Evolutionary conservation across 2,113 vertebrate species (phyloP), one percentile per base, ranked within the genome.

Genomic region (Callospermophilus lateralis): DNA sequence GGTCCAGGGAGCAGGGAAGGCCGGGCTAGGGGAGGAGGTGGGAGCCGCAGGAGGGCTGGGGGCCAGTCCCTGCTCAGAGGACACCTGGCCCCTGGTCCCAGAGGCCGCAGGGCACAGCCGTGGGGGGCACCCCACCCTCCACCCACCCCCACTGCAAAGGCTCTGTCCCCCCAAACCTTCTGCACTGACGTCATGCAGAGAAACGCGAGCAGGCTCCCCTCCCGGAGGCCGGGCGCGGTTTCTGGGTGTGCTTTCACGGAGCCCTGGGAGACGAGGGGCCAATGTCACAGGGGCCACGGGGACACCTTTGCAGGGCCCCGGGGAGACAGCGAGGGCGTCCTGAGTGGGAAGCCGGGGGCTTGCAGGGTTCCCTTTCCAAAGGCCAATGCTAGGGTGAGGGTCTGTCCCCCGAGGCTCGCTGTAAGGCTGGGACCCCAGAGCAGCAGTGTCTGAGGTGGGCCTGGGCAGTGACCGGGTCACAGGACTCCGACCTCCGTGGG

Each of bases 201-300:
- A 39, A 39, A 65, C 4, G 55, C 72, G 86, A 93, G 53, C 37
- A 42, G 53, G 61, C 30, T 45, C 45, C 45, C 45, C 45, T 45
- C 45, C 45, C 45, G 7, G 45, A 45, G 45, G 45, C 45, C 7
- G 45, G 45, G 45, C 45, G 45, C 45, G 6, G 45, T 45, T 6
- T 45, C 7, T 1, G 45, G 45, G 45, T 45, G 45, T 45, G 45
- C 45, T 45, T 8, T 45, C 22, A 26, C 79, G 48, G 68, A 93
- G 42, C 30, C 81, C 55, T 61, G 1, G 65, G 90, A 85, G 61
- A 22, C 26, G 77, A 70, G 58, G 73, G 51, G 51, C 24, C 34
- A 26, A 53, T 9, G 68, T 12, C 37, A 3, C 20, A 28, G 24
- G 45, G 4, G 3, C n/a, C 8, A 0, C 4, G 1, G 2, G 48